Percentiles rank a stretch among this genome's conserved stretches.
These are phyloP conservation scores for Galendromus occidentalis DNA, from an alignment of 1,140 invertebrate species.

Conservation along the genomic window DNA sequence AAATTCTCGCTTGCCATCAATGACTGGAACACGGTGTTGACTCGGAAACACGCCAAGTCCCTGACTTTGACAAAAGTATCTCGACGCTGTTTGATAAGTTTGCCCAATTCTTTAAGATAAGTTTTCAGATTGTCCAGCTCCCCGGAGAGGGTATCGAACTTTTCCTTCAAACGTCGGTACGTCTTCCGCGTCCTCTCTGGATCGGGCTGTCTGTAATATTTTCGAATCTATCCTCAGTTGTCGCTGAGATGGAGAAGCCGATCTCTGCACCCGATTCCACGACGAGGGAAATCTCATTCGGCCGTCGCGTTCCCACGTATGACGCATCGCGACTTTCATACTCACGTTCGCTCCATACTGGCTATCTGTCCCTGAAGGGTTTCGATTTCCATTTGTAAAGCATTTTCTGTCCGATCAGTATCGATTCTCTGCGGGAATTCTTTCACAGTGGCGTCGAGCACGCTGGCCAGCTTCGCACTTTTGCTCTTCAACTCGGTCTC, in stretches of 20 bases:
- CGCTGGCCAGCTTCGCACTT: background rate
- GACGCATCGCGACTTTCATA: too few relatives aligned
- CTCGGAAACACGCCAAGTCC: background rate
- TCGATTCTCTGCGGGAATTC: background rate
- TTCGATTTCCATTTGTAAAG: background rate
- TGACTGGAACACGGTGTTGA: background rate
- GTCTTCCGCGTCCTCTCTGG: background rate
- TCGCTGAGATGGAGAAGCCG: too few relatives aligned
- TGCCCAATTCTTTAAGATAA: background rate
- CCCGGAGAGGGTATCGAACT: background rate
- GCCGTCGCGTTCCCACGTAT: too few relatives aligned
- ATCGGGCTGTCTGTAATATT: background rate
- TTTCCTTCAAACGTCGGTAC: background rate
- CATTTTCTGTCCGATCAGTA: background rate
- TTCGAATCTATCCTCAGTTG: too few relatives aligned
- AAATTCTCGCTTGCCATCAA: background rate
- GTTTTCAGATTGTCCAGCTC: background rate
- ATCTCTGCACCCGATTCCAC: too few relatives aligned
- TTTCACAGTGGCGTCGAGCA: background rate
- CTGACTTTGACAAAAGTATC: background rate
- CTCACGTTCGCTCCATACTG: background rate
- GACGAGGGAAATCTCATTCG: too few relatives aligned
- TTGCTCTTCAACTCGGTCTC: background rate
- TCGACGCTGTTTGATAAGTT: background rate
- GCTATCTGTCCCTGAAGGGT: background rate